phyloP scores from a whole-genome alignment of 2,113 vertebrate genomes.

The Balaeniceps rex region DNA sequence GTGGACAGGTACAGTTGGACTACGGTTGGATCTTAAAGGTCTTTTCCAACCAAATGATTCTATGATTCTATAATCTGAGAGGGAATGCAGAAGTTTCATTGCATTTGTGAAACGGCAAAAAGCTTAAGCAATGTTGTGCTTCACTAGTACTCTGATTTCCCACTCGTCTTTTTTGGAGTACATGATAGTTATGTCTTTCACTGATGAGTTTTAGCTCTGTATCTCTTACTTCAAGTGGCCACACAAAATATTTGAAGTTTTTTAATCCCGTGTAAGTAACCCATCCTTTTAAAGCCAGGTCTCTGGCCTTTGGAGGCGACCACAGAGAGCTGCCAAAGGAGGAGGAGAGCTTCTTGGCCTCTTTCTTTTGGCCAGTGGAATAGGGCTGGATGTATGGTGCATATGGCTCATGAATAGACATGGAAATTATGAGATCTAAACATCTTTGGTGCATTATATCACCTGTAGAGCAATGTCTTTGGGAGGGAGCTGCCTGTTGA shows the following conservation, averaged over 20 bases:
- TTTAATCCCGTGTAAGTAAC: neutral
- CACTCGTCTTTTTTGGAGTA: neutral
- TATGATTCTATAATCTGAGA: too few relatives aligned
- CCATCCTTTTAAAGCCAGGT: neutral
- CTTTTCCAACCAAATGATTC: too few relatives aligned
- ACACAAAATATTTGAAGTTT: neutral
- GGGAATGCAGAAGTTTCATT: neutral
- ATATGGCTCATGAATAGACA: neutral
- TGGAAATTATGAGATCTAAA: neutral
- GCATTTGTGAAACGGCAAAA: neutral
- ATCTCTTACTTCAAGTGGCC: neutral
- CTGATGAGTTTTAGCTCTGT: neutral
- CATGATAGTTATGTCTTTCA: neutral
- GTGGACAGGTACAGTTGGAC: too few relatives aligned
- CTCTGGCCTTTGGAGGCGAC: neutral
- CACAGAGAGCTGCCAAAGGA: neutral
- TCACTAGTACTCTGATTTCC: neutral
- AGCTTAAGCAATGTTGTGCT: neutral
- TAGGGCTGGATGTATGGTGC: neutral
- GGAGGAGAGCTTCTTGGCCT: neutral
- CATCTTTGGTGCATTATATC: neutral
- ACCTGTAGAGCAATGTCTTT: neutral
- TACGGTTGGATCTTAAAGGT: too few relatives aligned
- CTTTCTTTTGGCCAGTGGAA: neutral
- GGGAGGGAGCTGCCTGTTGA: neutral